phyloP scores from a whole-genome alignment of 2,113 vertebrate genomes.

The Otocyon megalotis region DNA sequence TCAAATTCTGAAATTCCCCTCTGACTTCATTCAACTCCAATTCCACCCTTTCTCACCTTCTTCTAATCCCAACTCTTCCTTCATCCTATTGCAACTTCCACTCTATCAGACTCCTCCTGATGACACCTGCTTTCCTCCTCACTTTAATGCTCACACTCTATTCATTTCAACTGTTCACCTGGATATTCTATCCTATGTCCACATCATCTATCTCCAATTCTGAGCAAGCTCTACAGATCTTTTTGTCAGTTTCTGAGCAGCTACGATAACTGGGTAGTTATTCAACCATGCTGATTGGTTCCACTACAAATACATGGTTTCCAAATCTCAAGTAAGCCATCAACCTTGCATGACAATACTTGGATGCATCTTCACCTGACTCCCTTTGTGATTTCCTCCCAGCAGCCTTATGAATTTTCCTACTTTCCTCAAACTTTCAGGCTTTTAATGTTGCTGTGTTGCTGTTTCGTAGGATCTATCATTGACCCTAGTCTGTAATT shows the following conservation, averaged over 20 bases:
- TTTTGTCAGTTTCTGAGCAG: conserved; percentile 58
- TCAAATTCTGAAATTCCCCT: conserved; percentile 48
- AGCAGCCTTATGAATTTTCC: conserved; percentile 8
- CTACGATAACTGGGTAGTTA: conserved; percentile 38
- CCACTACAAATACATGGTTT: conserved; percentile 33
- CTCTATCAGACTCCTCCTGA: background rate
- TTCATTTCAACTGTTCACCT: background rate
- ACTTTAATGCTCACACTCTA: conserved; percentile 17
- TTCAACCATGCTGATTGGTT: conserved; percentile 20
- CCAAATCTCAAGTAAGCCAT: conserved; percentile 36
- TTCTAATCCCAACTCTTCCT: background rate
- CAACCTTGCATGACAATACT: background rate
- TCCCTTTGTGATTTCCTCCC: conserved; percentile 56
- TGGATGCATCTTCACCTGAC: conserved; percentile 60
- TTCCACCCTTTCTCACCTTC: background rate
- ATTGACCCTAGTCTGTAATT: background rate
- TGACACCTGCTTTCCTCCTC: background rate
- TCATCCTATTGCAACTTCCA: background rate
- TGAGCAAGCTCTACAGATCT: conserved; percentile 43
- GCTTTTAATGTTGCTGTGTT: background rate
- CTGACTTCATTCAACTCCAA: background rate
- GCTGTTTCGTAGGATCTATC: background rate
- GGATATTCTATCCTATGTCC: background rate
- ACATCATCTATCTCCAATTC: background rate
- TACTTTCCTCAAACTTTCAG: conserved; percentile 51